Evolutionary conservation across 2,888 invertebrate species (phyloP), one percentile per base, ranked within the genome.

Genomic region (Coelogynopora nodosa): DNA sequence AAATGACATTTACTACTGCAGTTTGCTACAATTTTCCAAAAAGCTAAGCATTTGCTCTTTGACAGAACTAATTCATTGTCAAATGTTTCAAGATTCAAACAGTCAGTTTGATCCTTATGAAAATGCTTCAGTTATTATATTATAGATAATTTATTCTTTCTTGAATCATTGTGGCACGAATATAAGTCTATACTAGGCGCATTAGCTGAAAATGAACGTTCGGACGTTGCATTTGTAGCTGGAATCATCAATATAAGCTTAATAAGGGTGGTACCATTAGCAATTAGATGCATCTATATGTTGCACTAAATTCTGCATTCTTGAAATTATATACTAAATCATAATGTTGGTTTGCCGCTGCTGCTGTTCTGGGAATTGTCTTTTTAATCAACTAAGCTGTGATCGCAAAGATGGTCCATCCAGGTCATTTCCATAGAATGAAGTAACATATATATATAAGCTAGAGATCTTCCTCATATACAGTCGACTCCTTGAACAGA

Each of bases 361-460:
- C 27, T 74, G 74, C 27, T 74, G 74, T 74, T 74, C 74, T 74
- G 74, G 27, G 74, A 74, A 74, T 74, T 74, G 74, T 23, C 74
- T 26, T 74, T 74, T 74, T 74, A 74, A 74, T 74, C 5, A 13
- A 74, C 23, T 74, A 74, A 74, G 74, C 23, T 74, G 74, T 74
- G 74, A 10, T 74, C 23, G 74, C 27, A 74, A 74, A 74, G 74
- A 74, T 74, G 74, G 74, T 2, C 74, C 74, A 74, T 74, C 74
- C 18, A 74, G 74, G 74, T 74, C 74, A 74, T 74, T 74, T 74
- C 74, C 74, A 74, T 74, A 74, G 74, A 74, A 74, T 26, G 27
- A 74, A 13, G 74, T 74, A 74, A 74, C 74, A 74, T 23, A 74
- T 10, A 26, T 26, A n/a, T n/a, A n/a, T n/a, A n/a, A n/a, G n/a